A percentile compares a stretch with the other conserved stretches of the same genome.
These are phyloP conservation scores for Tenebrosternarchus preto DNA, from an alignment of 2,113 vertebrate species.

Conservation along the genomic window DNA sequence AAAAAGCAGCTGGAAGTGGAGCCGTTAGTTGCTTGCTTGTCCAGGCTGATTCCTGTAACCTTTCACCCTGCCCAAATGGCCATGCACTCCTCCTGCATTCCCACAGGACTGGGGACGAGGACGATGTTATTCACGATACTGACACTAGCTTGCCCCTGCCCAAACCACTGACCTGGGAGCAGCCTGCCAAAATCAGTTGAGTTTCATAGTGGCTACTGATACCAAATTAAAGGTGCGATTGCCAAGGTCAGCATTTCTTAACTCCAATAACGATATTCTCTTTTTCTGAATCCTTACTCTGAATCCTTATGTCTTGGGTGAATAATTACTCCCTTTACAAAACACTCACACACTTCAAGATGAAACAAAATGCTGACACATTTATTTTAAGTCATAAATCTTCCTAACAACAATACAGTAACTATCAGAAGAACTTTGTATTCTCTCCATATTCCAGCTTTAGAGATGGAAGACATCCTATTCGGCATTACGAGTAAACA, in stretches of 20 bases:
- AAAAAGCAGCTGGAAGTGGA: conserved; percentile 1
- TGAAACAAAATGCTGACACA: no score
- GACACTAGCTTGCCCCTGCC: conserved; percentile 25
- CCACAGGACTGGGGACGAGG: conserved; percentile 32
- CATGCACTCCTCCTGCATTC: conserved; percentile 21
- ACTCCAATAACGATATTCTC: neutral
- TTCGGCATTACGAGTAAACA: conserved; percentile 35
- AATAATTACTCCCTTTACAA: neutral
- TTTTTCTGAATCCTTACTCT: neutral
- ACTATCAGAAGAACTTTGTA: neutral
- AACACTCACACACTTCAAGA: no score
- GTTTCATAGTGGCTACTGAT: conserved; percentile 1
- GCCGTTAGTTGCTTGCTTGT: neutral
- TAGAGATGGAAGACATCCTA: neutral
- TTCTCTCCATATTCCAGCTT: neutral
- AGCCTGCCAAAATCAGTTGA: conserved; percentile 13
- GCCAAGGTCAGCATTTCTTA: neutral
- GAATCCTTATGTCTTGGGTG: neutral
- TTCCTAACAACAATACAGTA: neutral
- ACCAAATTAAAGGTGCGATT: neutral
- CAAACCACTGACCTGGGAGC: conserved; percentile 3
- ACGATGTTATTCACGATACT: conserved; percentile 39
- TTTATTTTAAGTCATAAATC: neutral
- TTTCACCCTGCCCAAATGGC: conserved; percentile 48
- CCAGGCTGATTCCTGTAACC: conserved; percentile 42